A percentile compares a stretch with the other conserved stretches of the same genome.
These are phyloP conservation scores for Serinus canaria DNA, from an alignment of 2,113 vertebrate genomes.

Conservation along the genomic window DNA sequence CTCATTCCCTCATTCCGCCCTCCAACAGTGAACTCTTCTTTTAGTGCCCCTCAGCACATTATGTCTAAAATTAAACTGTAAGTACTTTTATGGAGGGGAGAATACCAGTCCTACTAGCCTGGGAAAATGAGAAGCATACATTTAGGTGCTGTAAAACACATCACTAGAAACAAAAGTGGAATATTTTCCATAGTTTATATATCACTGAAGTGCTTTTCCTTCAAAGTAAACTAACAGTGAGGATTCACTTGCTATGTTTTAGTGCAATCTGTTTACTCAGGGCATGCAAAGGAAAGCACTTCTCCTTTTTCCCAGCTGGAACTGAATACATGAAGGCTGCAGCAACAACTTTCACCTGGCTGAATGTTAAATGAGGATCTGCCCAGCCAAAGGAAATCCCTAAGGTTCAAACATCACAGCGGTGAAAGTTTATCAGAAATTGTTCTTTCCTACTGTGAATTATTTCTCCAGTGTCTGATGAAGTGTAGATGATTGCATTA, in stretches of 20 bases:
- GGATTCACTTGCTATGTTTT: neutral
- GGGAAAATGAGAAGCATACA: neutral
- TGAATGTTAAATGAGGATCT: neutral
- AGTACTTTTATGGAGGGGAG: neutral
- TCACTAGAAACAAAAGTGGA: neutral
- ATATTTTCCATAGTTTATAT: neutral
- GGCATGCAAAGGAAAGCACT: neutral
- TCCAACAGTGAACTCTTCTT: neutral
- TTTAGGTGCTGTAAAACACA: neutral
- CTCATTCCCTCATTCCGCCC: neutral
- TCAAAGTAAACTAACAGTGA: neutral
- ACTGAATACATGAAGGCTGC: neutral
- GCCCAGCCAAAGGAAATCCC: neutral
- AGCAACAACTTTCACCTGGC: neutral
- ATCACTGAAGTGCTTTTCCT: neutral
- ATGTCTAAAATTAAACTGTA: neutral
- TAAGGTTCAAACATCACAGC: neutral
- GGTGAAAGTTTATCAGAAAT: neutral
- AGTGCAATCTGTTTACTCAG: neutral
- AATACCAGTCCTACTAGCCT: neutral
- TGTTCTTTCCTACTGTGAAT: neutral
- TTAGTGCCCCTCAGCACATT: neutral
- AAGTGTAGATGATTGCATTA: neutral
- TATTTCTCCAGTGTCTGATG: neutral
- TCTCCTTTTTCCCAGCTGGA: neutral